Percentiles rank a stretch among this genome's conserved stretches.
phyloP scores from a whole-genome alignment of 2,113 vertebrate species.

The Tupaia chinensis region DNA sequence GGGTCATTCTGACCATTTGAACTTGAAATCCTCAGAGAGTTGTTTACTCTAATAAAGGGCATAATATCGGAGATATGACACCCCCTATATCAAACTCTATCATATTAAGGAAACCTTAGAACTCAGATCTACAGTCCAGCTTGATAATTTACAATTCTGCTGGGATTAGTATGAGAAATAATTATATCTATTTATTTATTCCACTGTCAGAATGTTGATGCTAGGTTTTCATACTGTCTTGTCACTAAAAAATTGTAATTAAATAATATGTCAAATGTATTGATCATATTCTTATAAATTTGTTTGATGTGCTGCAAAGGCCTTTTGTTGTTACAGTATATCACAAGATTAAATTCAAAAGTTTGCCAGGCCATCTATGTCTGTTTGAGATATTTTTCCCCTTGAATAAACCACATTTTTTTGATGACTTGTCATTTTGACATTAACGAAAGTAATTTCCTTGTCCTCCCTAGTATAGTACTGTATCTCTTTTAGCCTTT shows the following conservation, averaged over 20 bases:
- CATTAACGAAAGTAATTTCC: conserved; percentile 79
- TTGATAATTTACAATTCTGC: conserved; percentile 91
- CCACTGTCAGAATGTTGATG: conserved; percentile 93
- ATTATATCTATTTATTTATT: conserved; percentile 93
- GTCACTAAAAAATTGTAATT: conserved; percentile 90
- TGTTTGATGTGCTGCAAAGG: conserved; percentile 82
- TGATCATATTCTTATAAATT: conserved; percentile 89
- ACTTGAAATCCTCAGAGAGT: conserved; percentile 93
- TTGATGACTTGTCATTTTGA: conserved; percentile 85
- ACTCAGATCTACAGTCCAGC: conserved; percentile 86
- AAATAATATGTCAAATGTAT: conserved; percentile 90
- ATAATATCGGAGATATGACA: conserved; percentile 93
- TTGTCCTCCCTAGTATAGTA: conserved; percentile 70
- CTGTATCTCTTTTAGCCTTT: conserved; percentile 54
- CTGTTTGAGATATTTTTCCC: conserved; percentile 70
- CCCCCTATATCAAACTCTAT: conserved; percentile 95
- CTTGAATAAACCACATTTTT: conserved; percentile 84
- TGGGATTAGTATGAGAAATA: conserved; percentile 89
- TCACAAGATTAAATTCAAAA: conserved; percentile 86
- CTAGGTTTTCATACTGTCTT: conserved; percentile 92
- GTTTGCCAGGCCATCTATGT: conserved; percentile 84
- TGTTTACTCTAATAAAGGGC: conserved; percentile 95
- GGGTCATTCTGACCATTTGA: conserved; percentile 88
- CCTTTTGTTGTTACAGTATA: conserved; percentile 85
- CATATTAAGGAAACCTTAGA: conserved; percentile 97